Evolutionary conservation across 92 coral and sea anemone genomes (phyloP).

Genomic region (Paramuricea clavata): DNA sequence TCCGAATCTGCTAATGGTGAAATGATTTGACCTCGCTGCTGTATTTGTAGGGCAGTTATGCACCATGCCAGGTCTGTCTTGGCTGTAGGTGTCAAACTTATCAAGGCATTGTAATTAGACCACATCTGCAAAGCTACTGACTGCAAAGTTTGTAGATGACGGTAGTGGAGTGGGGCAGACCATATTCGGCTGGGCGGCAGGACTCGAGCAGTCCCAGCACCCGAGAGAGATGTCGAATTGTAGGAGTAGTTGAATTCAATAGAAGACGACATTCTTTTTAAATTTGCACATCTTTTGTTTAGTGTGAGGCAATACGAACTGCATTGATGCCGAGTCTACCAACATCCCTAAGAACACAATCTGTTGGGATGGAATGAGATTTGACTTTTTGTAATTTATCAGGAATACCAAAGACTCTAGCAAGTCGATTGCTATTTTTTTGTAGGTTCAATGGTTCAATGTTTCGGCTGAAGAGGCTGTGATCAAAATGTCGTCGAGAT

Average conservation of each 20-base stretch:
- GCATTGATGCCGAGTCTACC: constrained; percentile 58
- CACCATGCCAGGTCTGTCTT: constrained; percentile 69
- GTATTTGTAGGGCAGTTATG: constrained; percentile 60
- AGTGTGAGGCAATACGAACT: constrained; percentile 55
- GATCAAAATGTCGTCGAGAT: constrained; percentile 41
- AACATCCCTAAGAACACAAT: constrained; percentile 68
- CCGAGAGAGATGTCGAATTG: constrained; percentile 45
- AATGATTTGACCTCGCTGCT: constrained; percentile 54
- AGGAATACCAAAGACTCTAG: constrained; percentile 61
- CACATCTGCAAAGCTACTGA: constrained; percentile 53
- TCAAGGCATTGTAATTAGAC: constrained; percentile 48
- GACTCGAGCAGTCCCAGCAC: constrained; percentile 59
- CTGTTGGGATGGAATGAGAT: too few relatives aligned
- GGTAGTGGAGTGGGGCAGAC: constrained; percentile 72
- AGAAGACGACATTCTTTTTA: constrained; percentile 55
- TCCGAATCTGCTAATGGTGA: constrained; percentile 60
- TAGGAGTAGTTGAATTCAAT: constrained; percentile 22
- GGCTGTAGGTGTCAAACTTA: constrained; percentile 58
- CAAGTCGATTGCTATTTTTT: constrained; percentile 50
- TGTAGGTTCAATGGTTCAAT: constrained; percentile 47
- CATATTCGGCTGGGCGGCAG: constrained; percentile 17
- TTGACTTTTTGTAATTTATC: constrained; percentile 52
- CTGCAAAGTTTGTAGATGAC: constrained; percentile 65
- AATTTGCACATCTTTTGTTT: constrained; percentile 44
- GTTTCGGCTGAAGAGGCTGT: constrained; percentile 52